Base-by-base conservation (phyloP, 2,888 invertebrate species). In the Atrina japonica region DNA sequence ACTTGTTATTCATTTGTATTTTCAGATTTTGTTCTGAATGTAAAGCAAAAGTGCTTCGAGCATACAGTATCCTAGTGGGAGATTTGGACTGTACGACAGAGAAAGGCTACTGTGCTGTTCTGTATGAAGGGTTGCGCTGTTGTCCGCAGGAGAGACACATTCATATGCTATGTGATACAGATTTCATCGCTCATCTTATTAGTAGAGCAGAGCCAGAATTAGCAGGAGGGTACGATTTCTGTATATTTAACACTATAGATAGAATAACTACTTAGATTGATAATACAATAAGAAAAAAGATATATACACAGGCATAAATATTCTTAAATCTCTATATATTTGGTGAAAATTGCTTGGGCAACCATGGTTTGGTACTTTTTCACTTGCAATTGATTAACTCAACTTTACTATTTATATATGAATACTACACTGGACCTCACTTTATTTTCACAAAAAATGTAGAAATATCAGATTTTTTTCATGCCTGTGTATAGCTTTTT, bases 201-300 rank as follows among this genome's bases (percentile, higher is more conserved):
- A 94, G 94, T 64, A 93, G 96, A 83, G 97, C 97, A 23, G 97
- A 97, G 91, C 97, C 97, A 9, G 97, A 97, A 91, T 92, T 97
- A 55, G 93, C 96, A 78, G 97, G 96, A 90, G 94, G 94, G 94
- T 94, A 91, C 71, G 81, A 70, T 21, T 14, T n/a, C n/a, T 16
- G 18, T 9, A n/a, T 18, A 16, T 16, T 49, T 7, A 49, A 18
- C 9, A 18, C 7, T 18, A 18, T 49, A 49, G 49, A 18, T 7
- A 49, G 49, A 16, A 7, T 49, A 18, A 16, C 7, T n/a, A 49
- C 18, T 49, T 18, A 49, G 7, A 18, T n/a, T n/a, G n/a, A n/a
- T n/a, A n/a, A n/a, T n/a, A n/a, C n/a, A n/a, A n/a, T n/a, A n/a
- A n/a, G n/a, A n/a, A n/a, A n/a, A n/a, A n/a, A n/a, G n/a, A n/a